phyloP scores from a whole-genome alignment of 2,888 invertebrate species.

The Tetragonisca angustula region DNA sequence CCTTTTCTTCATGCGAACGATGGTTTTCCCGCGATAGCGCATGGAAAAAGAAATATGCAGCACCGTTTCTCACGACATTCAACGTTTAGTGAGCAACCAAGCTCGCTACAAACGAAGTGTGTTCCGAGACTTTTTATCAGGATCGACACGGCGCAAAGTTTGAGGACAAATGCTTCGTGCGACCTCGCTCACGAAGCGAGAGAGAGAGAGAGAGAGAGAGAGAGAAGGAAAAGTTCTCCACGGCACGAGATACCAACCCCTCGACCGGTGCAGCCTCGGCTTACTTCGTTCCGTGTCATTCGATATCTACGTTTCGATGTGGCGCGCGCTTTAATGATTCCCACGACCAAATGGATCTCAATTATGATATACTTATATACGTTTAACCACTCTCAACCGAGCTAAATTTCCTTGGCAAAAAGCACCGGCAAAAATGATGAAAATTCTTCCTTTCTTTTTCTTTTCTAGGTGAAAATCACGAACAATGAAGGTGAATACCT shows the following conservation, averaged over 20 bases:
- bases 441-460: neutral
- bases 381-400: neutral
- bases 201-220: neutral
- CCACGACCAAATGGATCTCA: conserved; percentile 11
- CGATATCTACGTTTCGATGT: conserved; percentile 19
- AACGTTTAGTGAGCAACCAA: conserved; percentile 39
- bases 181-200: conserved; percentile 28
- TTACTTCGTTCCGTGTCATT: conserved; percentile 39
- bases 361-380: neutral
- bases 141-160: conserved; percentile 49
- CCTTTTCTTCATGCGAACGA: neutral
- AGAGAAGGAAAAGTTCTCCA: conserved; percentile 15
- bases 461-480: neutral
- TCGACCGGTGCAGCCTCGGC: conserved; percentile 6
- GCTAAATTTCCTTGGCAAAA: neutral
- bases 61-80: conserved; percentile 33
- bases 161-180: conserved; percentile 56
- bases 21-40: conserved; percentile 2
- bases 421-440: neutral
- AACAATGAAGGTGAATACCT: neutral
- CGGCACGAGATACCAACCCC: conserved; percentile 31
- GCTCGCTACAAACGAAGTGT: conserved; percentile 24
- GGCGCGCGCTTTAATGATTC: conserved; percentile 20
- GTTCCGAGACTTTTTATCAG: conserved; percentile 45
- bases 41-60: neutral